Percentiles rank a stretch among this genome's conserved stretches.
phyloP scores from a whole-genome alignment of 2,888 invertebrate genomes.

The Matsumyia berberina region DNA sequence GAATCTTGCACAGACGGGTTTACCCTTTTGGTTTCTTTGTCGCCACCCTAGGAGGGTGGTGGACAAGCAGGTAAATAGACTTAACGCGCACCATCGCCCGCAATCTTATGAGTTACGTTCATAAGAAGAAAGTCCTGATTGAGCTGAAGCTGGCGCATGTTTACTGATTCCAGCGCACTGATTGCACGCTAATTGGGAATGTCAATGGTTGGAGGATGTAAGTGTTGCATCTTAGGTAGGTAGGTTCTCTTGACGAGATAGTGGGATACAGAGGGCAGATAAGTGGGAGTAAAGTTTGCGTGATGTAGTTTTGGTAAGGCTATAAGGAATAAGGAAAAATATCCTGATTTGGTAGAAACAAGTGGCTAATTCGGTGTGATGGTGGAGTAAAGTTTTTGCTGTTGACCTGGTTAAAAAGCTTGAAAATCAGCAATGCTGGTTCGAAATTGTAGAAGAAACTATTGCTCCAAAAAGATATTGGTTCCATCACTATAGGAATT shows the following conservation, averaged over 20 bases:
- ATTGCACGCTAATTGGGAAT: conserved; percentile 67
- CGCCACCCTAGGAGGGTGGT: background rate
- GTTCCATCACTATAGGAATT: too few relatives aligned
- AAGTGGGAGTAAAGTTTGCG: background rate
- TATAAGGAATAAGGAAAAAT: too few relatives aligned
- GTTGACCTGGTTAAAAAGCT: too few relatives aligned
- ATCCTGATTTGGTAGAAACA: too few relatives aligned
- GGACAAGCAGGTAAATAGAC: conserved; percentile 51
- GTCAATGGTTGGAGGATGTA: conserved; percentile 45
- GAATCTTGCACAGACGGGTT: background rate
- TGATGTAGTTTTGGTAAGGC: background rate
- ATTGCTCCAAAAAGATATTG: too few relatives aligned
- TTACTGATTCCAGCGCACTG: conserved; percentile 68
- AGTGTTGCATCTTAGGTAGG: conserved; percentile 33
- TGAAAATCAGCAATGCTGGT: too few relatives aligned
- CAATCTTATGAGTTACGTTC: background rate
- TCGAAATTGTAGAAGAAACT: too few relatives aligned
- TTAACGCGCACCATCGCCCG: conserved; percentile 26
- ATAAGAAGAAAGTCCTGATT: conserved; percentile 59
- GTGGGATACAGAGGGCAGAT: conserved; percentile 21
- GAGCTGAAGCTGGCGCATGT: conserved; percentile 68
- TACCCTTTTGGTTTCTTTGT: background rate
- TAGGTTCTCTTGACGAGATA: conserved; percentile 38
- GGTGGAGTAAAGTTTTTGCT: too few relatives aligned
- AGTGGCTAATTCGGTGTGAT: too few relatives aligned